Conservation (phyloP, 2,888 invertebrate species). For the Andrena flavipes region DNA sequence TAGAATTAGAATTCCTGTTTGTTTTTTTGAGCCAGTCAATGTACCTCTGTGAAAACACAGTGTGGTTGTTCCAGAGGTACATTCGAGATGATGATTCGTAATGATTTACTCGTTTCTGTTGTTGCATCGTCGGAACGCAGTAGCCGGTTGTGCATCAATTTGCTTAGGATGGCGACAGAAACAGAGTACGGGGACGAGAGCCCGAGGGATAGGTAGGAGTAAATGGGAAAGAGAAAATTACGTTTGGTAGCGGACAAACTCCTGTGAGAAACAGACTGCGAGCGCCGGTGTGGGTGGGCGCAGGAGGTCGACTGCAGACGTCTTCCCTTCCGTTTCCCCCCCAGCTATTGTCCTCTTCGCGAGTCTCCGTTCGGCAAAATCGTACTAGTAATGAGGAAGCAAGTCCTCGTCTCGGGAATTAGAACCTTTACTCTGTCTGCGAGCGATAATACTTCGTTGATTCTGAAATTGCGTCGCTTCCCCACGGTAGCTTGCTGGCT, state of each 20-base stretch:
- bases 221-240: constrained; percentile 58
- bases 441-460: constrained; percentile 16
- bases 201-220: constrained; percentile 24
- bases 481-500: background rate
- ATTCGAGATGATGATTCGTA: no score
- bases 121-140: constrained; percentile 18
- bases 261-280: constrained; percentile 9
- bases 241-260: constrained; percentile 34
- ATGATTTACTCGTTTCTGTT: constrained; percentile 26
- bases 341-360: constrained; percentile 29
- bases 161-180: constrained; percentile 54
- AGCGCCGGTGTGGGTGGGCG: background rate
- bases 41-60: no score
- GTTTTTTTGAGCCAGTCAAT: no score
- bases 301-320: background rate
- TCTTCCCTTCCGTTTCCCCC: background rate
- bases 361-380: constrained; percentile 42
- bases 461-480: constrained; percentile 24
- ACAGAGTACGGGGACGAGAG: constrained; percentile 34
- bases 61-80: no score
- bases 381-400: constrained; percentile 56
- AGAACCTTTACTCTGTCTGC: constrained; percentile 19
- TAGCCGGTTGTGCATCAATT: constrained; percentile 53
- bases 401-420: constrained; percentile 36
- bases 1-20: no score